These are phyloP conservation scores for Cyanoderma ruficeps DNA, from an alignment of 2,113 vertebrate genomes.

Conservation along the genomic window DNA sequence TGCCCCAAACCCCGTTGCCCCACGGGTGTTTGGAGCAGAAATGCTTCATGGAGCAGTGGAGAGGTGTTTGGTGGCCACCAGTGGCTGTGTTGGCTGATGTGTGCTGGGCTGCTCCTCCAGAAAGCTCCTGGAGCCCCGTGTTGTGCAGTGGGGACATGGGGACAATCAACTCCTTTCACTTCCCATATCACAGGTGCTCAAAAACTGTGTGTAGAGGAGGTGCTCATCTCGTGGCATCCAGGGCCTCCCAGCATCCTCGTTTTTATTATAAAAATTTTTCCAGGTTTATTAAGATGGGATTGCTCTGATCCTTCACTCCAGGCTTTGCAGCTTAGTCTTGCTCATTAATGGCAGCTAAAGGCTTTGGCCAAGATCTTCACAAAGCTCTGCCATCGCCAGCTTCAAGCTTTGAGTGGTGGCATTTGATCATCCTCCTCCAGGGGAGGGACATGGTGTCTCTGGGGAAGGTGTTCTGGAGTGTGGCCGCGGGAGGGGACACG, in stretches of 20 bases:
- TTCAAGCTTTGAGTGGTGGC: background rate
- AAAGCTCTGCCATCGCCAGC: rapidly evolving
- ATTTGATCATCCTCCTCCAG: background rate
- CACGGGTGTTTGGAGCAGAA: background rate
- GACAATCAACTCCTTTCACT: background rate
- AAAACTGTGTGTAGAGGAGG: background rate
- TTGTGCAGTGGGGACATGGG: background rate
- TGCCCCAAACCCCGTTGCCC: background rate
- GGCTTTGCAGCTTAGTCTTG: background rate
- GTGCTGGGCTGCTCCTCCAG: background rate
- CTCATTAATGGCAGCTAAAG: background rate
- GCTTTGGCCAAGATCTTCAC: background rate
- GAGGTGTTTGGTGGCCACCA: background rate
- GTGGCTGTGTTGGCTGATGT: background rate
- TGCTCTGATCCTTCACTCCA: background rate
- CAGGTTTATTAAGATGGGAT: background rate
- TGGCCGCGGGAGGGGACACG: background rate
- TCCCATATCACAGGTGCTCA: rapidly evolving
- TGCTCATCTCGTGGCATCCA: background rate
- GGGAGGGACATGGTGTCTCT: background rate
- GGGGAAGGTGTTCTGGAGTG: background rate
- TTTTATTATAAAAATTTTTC: background rate
- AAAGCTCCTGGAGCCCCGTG: rapidly evolving
- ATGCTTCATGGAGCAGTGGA: background rate
- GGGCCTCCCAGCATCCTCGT: rapidly evolving